Evolutionary conservation across 2,888 invertebrate genomes (phyloP).

Genomic region (Coremacera marginata): DNA sequence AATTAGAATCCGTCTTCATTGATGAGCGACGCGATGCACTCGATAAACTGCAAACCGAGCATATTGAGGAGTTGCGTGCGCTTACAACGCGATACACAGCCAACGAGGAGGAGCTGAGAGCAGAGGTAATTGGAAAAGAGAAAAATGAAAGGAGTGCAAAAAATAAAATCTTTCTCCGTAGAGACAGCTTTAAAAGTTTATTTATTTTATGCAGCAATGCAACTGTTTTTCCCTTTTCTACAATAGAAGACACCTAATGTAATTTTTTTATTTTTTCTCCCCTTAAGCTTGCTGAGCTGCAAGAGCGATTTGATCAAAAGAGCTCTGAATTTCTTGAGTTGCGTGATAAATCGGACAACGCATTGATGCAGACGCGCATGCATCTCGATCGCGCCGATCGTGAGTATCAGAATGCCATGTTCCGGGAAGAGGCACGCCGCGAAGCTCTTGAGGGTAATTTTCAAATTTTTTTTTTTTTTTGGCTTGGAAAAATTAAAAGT

Average conservation of each 20-base stretch:
- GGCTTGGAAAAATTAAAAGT: too few species aligned
- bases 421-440: conserved; percentile 66
- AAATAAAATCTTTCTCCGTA: too few species aligned
- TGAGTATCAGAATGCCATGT: conserved; percentile 68
- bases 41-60: conserved; percentile 72
- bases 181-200: too few species aligned
- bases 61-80: conserved; percentile 72
- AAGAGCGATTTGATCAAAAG: conserved; percentile 72
- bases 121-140: conserved; percentile 69
- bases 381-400: conserved; percentile 69
- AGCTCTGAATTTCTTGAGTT: conserved; percentile 60
- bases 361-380: conserved; percentile 66
- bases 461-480: neutral
- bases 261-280: neutral
- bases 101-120: conserved; percentile 72
- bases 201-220: too few species aligned
- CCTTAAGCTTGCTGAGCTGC: conserved; percentile 77
- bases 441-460: conserved; percentile 60
- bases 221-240: too few species aligned
- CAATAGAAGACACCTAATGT: too few species aligned
- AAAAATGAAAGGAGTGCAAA: too few species aligned
- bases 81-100: conserved; percentile 73
- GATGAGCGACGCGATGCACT: conserved; percentile 74
- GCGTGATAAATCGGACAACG: conserved; percentile 74
- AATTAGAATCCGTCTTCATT: conserved; percentile 74